Evolutionary conservation across 2,797 vertebrate species (phyloP), one percentile per base, ranked within the genome.

Genomic region (Loris lydekkerianus): DNA sequence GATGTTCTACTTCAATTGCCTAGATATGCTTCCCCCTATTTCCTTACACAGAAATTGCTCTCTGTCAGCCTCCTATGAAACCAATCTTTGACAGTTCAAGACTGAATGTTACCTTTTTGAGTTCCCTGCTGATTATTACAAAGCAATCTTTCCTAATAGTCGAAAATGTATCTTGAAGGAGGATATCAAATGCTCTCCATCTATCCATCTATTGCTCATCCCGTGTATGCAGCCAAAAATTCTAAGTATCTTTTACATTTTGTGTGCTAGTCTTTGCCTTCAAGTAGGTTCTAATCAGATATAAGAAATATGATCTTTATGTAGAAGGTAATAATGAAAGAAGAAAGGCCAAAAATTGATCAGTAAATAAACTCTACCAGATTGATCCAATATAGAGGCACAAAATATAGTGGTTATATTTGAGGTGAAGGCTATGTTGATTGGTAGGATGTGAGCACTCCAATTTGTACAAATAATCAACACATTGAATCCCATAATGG

Each of bases 171-270:
- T 61, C 67, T 58, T 82, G 63, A 82, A 69, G 75, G 25, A 53
- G 18, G 20, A 27, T 82, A 23, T 43, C 20, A 82, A 81, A 63
- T 37, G 73, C 3, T 80, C n/a, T 76, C 67, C 46, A 75, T 73
- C 20, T 11, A 10, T 40, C 20, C 56, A 53, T 84, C 10, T 37
- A 8, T 72, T 17, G 37, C 67, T 93, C 9, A 78, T 85, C 37
- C 27, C 8, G 93, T 43, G 23, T 65, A 70, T 40, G 53, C 14
- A 77, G 27, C 53, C 31, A 76, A 75, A 90, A 90, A 2, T 90
- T 89, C 21, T 70, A 78, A 72, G 77, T 90, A 58, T 69, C 43
- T 90, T 92, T 80, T 90, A 60, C 60, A 7, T 73, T 13, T 23
- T 92, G 5, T 49, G 17, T 61, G 10, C 27, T 88, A 23, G 23